Base-by-base conservation (phyloP, 2,113 vertebrate species). In the Cromileptes altivelis region DNA sequence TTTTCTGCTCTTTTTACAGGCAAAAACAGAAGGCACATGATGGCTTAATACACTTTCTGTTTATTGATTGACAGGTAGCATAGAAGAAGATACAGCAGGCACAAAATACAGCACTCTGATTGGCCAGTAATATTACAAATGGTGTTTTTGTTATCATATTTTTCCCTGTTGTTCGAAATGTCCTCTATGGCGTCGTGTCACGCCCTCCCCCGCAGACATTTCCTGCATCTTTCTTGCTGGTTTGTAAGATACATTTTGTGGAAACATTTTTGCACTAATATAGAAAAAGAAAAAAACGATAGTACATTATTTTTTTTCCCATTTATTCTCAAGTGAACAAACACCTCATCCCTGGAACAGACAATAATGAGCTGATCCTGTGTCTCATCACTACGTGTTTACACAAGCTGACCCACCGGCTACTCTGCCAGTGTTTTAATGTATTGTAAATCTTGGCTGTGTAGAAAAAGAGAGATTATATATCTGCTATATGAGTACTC, bases 51-150 rank as follows among this genome's bases (percentile, higher is more conserved):
- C 70, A 87, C 69, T 83, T 86, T 89, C 75, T 0, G 58, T 94
- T 94, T 93, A 94, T 93, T 94, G 86, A 88, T 92, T 82, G 80
- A 94, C 90, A 87, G 85, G 81, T 88, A 93, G 92, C 85, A 84
- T 89, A 86, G 79, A 92, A 90, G 83, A 89, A 90, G 84, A 92
- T 89, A 94, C 89, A 88, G 82, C 92, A 94, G 94, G 90, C 94
- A 94, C 88, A 91, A 91, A 88, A 88, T 85, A 91, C 90, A 93
- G 88, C 88, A 93, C 82, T 93, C 82, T 84, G 81, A 91, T 87
- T 90, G 88, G 89, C 82, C 85, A 88, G 84, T 88, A 86, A 86
- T 78, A 90, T 76, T 86, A 84, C 80, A 81, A 86, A 87, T 80
- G 18, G 45, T 81, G 70, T 80, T 88, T 52, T 84, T 69, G 19